Evolutionary conservation across 2,888 invertebrate genomes (phyloP), one percentile per base, ranked within the genome.

Genomic region (Micoletzkya japonica): DNA sequence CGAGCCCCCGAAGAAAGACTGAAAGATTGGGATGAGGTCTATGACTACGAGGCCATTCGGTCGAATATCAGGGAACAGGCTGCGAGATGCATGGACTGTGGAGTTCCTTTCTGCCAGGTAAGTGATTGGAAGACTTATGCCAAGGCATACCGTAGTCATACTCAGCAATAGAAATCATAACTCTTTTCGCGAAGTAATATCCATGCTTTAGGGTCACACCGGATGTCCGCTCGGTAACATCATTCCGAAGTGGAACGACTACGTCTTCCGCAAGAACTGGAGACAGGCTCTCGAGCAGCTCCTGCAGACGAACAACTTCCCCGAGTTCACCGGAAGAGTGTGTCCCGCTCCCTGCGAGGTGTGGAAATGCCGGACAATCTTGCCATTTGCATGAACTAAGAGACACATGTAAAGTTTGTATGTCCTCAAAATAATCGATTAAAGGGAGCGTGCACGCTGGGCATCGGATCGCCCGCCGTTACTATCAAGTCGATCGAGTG

Each of bases 401-500:
- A 6, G 4, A 30, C 39, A 39, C 7, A 17, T 56, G 56, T 17
- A 30, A 24, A 1, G 1, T 2, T 36, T n/a, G 10, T n/a, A 20
- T 2, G 26, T 24, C 37, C 24, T 39, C n/a, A 28, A 39, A 28
- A 1, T 32, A 17, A 39, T 30, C 37, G 3, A 44, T 74, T 78
- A 32, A 73, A 88, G 87, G 97, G 94, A 61, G 94, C 97, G 2
- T 98, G 98, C 87, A 96, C 96, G 71, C 88, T 97, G 76, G 95
- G 91, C 26, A 98, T 98, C 86, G 94, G 93, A 28, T 93, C 94
- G 82, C 95, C 95, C 2, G 90, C 97, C 17, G 98, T 98, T 32
- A 97, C 97, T 74, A 98, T 98, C 86, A 98, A 98, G 88, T 95
- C 95, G 87, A 97, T 98, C 82, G 98, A 98, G 88, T 96, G 96